Conservation (phyloP, 2,113 vertebrate species). For the Lanius ludovicianus region DNA sequence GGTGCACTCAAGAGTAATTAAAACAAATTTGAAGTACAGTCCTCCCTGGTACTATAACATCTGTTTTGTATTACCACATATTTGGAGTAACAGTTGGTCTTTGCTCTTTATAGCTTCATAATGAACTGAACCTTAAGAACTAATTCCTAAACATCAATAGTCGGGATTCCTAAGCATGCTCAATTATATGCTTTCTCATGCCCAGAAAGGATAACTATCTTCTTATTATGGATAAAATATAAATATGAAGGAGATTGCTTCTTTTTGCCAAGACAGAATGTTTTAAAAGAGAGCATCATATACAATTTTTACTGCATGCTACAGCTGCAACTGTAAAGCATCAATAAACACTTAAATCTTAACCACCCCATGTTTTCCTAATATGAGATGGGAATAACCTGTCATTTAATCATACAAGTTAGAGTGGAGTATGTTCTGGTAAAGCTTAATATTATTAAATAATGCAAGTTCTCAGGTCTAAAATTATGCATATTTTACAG, state of each 20-base stretch:
- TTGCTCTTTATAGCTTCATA: slow-evolving; percentile 1
- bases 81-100: slow-evolving; percentile 25
- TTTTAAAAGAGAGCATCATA: background rate
- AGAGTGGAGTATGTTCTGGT: background rate
- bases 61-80: background rate
- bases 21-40: slow-evolving; percentile 16
- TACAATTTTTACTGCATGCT: background rate
- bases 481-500: background rate
- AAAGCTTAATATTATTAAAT: background rate
- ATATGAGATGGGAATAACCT: background rate
- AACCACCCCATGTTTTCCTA: background rate
- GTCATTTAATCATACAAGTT: background rate
- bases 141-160: slow-evolving; percentile 18
- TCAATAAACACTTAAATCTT: background rate
- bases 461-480: background rate
- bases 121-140: slow-evolving; percentile 31
- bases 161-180: background rate
- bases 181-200: background rate
- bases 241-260: background rate
- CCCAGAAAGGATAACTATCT: background rate
- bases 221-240: background rate
- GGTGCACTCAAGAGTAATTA: slow-evolving; percentile 14
- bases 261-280: background rate
- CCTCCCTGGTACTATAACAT: background rate
- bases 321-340: background rate